A percentile compares a stretch with the other conserved stretches of the same genome.
These are phyloP conservation scores for Meles meles DNA, from an alignment of 2,113 vertebrate species.

Conservation along the genomic window DNA sequence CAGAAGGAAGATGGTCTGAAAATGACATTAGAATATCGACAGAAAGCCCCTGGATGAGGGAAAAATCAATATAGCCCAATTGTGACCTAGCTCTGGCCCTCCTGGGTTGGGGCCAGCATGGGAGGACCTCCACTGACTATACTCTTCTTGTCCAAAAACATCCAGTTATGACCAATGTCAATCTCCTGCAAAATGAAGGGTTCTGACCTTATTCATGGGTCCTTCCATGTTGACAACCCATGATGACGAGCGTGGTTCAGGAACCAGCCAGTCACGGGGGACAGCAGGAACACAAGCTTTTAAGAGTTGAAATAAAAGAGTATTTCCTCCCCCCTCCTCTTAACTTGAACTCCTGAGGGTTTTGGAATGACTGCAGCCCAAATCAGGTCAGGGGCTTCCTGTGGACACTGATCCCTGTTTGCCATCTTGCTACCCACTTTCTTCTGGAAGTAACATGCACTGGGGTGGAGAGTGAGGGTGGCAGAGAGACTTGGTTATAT, in stretches of 20 bases:
- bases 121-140: background rate
- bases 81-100: background rate
- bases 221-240: background rate
- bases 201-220: background rate
- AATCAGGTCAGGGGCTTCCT: background rate
- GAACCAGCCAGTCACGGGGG: no score
- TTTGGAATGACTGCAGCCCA: background rate
- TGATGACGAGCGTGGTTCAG: background rate
- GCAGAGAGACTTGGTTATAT: background rate
- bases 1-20: background rate
- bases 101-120: background rate
- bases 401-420: background rate
- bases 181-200: background rate
- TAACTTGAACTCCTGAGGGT: background rate
- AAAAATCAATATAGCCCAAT: background rate
- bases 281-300: rapidly evolving
- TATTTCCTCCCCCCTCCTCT: no score
- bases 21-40: background rate
- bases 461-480: background rate
- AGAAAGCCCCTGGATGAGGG: background rate
- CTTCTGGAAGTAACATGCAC: background rate
- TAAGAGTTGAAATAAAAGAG: background rate
- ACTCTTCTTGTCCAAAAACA: background rate
- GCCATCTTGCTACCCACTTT: background rate
- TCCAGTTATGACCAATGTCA: background rate